These are phyloP conservation scores for Halichondria panicea DNA, from an alignment of 37 sponge, comb jelly and placozoan species.

Conservation along the genomic window DNA sequence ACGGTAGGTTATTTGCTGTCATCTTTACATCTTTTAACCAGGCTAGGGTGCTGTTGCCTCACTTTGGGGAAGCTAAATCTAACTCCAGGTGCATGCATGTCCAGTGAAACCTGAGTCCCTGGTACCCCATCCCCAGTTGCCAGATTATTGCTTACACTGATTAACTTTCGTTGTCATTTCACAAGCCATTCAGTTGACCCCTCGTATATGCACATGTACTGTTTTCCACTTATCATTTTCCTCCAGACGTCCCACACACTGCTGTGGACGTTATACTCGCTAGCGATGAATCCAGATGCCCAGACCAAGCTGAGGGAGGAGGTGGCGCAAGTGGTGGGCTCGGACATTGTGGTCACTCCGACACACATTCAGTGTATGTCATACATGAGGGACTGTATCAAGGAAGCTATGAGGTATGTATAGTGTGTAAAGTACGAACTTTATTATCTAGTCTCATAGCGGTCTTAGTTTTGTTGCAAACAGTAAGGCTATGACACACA, in stretches of 20 bases:
- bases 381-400: constrained; percentile 50
- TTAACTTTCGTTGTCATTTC: too few species aligned
- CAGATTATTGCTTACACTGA: too few species aligned
- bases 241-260: constrained; percentile 48
- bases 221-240: too few species aligned
- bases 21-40: too few species aligned
- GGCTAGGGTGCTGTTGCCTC: too few species aligned
- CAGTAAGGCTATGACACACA: neutral
- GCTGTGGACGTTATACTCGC: constrained; percentile 32
- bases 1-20: neutral
- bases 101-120: too few species aligned
- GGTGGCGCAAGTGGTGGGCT: constrained; percentile 12
- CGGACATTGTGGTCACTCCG: constrained; percentile 17
- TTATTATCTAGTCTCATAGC: neutral
- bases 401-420: constrained; percentile 24
- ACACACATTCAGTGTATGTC: constrained; percentile 40
- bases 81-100: too few species aligned
- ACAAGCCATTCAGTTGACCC: too few species aligned
- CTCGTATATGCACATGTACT: too few species aligned
- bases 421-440: too few species aligned
- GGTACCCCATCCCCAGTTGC: too few species aligned
- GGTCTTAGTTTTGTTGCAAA: neutral
- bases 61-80: too few species aligned
- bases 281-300: constrained; percentile 32
- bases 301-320: constrained; percentile 44